Evolutionary conservation across 2,113 vertebrate species (phyloP), one percentile per base, ranked within the genome.

Genomic region (Psammodynastes pulverulentus): DNA sequence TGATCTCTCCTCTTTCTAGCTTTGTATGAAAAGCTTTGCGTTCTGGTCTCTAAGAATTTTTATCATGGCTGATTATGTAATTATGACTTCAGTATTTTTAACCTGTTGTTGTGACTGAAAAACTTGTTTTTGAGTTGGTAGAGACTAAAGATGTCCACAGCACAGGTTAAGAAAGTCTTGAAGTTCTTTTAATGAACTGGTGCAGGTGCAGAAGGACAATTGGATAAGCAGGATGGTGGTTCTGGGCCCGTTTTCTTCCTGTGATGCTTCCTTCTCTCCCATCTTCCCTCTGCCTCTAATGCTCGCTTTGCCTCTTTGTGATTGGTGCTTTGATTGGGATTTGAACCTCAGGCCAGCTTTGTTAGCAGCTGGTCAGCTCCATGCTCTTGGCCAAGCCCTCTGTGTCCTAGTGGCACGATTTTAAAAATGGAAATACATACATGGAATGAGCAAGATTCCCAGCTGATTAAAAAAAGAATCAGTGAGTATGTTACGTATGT

Each of bases 271-370:
- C 96, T 94, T 91, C 94, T 92, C 93, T 95, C 92, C 94, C 23
- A 94, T 91, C 43, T 91, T 96, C 96, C 93, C 84, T 91, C 89
- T 58, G 89, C 89, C 92, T 94, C 94, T 96, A 39, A 39, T 96
- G 97, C 96, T 97, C 96, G 97, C 96, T 97, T 95, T 96, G 97
- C 96, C 96, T 97, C 96, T 97, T 96, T 96, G 91, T 98, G 97
- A 98, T 98, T 98, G 97, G 97, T 97, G 94, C 98, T 97, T 86
- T 98, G 96, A 98, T 98, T 98, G 96, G 97, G 96, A 96, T 92
- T 95, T 94, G 97, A 98, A 99, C 99, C 99, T 99, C 99, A 99
- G 99, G 99, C 97, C 97, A 98, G 99, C 99, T 98, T 98, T 98
- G 99, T 98, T 98, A 98, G 98, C 97, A 94, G 93, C 96, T 95